These are phyloP conservation scores for Sarcophaga rosellei DNA, from an alignment of 2,888 invertebrate genomes.

Conservation along the genomic window DNA sequence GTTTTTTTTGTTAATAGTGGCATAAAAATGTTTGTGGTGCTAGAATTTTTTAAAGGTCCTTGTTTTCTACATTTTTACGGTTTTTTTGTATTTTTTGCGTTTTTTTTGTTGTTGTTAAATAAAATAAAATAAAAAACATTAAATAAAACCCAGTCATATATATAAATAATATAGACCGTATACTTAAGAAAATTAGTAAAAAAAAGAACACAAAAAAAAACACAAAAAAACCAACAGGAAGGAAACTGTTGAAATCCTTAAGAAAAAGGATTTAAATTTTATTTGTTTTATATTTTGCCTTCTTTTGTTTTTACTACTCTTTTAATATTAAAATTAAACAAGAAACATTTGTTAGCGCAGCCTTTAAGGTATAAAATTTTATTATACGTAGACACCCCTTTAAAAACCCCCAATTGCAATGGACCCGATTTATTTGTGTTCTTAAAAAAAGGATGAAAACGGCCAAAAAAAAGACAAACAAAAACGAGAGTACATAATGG, in stretches of 20 bases:
- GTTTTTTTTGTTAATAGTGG: slow-evolving; percentile 59
- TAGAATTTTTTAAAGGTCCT: slow-evolving; percentile 31
- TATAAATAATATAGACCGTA: slow-evolving; percentile 3
- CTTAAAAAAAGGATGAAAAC: no score
- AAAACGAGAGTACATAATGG: no score
- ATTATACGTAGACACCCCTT: no score
- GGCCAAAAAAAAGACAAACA: no score
- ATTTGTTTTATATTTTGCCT: neutral
- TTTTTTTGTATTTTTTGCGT: neutral
- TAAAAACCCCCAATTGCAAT: no score
- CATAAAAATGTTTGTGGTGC: slow-evolving; percentile 63
- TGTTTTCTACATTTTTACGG: neutral
- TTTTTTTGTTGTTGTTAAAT: slow-evolving; percentile 2
- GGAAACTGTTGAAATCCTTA: slow-evolving; percentile 5
- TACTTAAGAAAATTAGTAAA: slow-evolving; percentile 23
- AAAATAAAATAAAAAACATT: slow-evolving; percentile 48
- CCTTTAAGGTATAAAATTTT: no score
- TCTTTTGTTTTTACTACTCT: no score
- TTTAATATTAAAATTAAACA: neutral
- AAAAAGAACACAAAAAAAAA: slow-evolving; percentile 45
- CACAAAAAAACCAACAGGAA: slow-evolving; percentile 2
- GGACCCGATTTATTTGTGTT: no score
- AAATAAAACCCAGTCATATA: slow-evolving; percentile 8
- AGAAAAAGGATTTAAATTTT: slow-evolving; percentile 18
- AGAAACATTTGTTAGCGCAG: no score